Percentiles rank a stretch among this genome's conserved stretches.
phyloP scores from a whole-genome alignment of 2,113 vertebrate genomes.

The Lasiurus borealis region DNA sequence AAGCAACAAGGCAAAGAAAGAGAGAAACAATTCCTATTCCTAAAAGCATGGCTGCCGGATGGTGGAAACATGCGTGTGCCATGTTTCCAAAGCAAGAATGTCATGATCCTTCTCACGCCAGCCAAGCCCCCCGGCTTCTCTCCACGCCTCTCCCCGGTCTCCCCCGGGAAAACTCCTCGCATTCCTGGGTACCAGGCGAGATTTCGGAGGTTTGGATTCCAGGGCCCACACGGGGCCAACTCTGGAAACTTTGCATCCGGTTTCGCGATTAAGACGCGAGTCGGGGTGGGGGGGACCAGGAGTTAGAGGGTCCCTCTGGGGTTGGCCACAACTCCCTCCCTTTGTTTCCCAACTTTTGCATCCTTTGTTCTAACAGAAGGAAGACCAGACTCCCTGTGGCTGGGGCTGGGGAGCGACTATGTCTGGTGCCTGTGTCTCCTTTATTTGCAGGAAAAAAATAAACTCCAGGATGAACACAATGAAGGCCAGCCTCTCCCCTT shows the following conservation, averaged over 20 bases:
- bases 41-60: background rate
- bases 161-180: conserved; percentile 18
- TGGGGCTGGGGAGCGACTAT: conserved; percentile 6
- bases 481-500: conserved; percentile 52
- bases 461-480: background rate
- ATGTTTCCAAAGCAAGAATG: conserved; percentile 2
- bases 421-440: conserved; percentile 29
- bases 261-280: background rate
- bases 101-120: background rate
- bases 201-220: conserved; percentile 38
- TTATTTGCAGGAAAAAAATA: background rate
- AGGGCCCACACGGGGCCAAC: conserved; percentile 58
- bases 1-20: background rate
- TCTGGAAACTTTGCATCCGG: conserved; percentile 31
- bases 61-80: background rate
- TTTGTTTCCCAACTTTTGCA: conserved; percentile 79
- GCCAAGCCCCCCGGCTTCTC: conserved; percentile 39
- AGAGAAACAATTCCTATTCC: background rate
- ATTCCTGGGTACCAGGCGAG: conserved; percentile 68
- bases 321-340: background rate
- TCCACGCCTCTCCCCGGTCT: background rate
- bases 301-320: background rate
- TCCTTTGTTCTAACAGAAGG: conserved; percentile 65
- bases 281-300: background rate
- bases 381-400: background rate